Base-by-base conservation (phyloP, 2,888 invertebrate species). In the Diarsia dahlii region DNA sequence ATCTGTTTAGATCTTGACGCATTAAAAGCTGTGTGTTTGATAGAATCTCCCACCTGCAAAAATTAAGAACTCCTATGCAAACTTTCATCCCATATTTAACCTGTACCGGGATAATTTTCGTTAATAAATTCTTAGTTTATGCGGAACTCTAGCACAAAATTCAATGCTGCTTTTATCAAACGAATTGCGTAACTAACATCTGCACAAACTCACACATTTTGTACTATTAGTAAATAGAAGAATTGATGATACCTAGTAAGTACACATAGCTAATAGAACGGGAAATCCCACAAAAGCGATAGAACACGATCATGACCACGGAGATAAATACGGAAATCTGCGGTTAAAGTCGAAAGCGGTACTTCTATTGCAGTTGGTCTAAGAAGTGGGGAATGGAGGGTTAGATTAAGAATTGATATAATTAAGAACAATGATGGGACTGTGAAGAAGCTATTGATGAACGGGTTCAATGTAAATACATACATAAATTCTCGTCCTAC, bases 281-380 rank as follows among this genome's bases (percentile, higher is more conserved):
- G 85, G 71, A 85, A 75, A 67, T 62, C 82, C 85, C 81, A 69
- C 68, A 28, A 67, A 76, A 70, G 64, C 50, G 60, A 78, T 72
- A 78, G 66, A 66, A 75, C 82, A 78, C 76, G 78, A 63, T 23
- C 56, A 20, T 60, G 66, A 76, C 20, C 39, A 64, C 15, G 28
- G 28, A 67, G 67, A 76, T 85, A 28, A 48, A 46, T 39, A 20
- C 69, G 54, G 81, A 56, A n/a, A 20, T 52, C 15, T 72, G 58
- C 46, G 56, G 63, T 68, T 58, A 64, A 15, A 45, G 12, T 60
- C 28, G 54, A 20, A 46, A 54, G 64, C 12, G 50, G 64, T 18
- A 28, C 50, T 63, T 58, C 63, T 67, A 45, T 54, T 78, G 54
- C 65, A n/a, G 46, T 69, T 48, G 4, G 2, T 54, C 68, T 45